Conservation (phyloP, 2,888 invertebrate species). For the Drosophila imparisetae region DNA sequence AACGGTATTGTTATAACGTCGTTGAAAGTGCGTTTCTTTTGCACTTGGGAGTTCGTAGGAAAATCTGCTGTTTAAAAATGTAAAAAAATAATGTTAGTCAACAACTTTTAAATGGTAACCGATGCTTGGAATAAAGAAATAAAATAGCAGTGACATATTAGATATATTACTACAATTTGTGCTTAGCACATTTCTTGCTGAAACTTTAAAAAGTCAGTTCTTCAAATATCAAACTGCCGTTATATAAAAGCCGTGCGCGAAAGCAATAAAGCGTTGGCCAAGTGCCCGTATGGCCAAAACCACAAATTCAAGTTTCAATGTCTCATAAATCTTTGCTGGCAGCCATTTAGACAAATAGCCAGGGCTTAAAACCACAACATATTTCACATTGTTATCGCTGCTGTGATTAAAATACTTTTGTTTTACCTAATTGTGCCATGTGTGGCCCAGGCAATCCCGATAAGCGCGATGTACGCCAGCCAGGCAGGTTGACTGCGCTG, state of each 20-base stretch:
- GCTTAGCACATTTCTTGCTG: not conserved
- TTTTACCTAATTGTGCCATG: constrained; percentile 61
- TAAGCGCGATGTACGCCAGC: constrained; percentile 17
- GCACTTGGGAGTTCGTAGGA: too few species aligned
- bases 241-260: constrained; percentile 8
- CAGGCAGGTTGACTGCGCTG: constrained; percentile 4
- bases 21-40: not conserved
- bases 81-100: not conserved
- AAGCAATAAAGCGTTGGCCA: constrained; percentile 11
- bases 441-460: constrained; percentile 32
- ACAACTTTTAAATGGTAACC: not conserved
- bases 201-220: not conserved
- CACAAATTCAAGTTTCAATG: constrained; percentile 63
- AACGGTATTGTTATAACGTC: not conserved
- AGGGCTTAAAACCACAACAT: constrained; percentile 36
- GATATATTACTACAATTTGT: not conserved
- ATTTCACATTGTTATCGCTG: constrained; percentile 63
- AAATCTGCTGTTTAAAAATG: not conserved
- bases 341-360: constrained; percentile 30
- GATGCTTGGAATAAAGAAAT: not conserved
- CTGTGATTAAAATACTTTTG: constrained; percentile 55
- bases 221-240: not conserved
- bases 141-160: not conserved
- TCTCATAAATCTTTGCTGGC: constrained; percentile 63
- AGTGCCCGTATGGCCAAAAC: constrained; percentile 42